Evolutionary conservation across 2,888 invertebrate species (phyloP).

Genomic region (Hirtodrosophila duncani): DNA sequence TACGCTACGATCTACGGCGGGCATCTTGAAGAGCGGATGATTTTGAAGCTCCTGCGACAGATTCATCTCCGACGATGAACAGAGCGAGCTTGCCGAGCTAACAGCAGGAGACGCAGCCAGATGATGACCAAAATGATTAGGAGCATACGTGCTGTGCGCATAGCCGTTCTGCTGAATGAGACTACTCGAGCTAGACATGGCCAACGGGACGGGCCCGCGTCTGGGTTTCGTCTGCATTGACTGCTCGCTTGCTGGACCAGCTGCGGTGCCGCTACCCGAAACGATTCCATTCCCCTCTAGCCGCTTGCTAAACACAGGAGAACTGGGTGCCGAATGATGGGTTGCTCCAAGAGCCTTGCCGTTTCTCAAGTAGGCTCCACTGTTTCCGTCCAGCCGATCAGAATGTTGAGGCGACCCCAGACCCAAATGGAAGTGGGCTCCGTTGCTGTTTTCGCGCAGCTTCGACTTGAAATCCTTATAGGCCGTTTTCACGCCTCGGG

Average conservation of each 20-base stretch:
- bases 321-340: conserved; percentile 82
- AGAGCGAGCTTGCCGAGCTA: conserved; percentile 77
- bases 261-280: conserved; percentile 47
- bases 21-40: conserved; percentile 80
- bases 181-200: conserved; percentile 76
- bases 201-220: conserved; percentile 61
- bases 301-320: conserved; percentile 81
- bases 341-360: conserved; percentile 49
- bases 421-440: conserved; percentile 72
- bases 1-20: conserved; percentile 83
- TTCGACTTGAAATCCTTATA: conserved; percentile 87
- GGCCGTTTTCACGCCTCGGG: conserved; percentile 87
- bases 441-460: conserved; percentile 78
- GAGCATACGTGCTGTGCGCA: conserved; percentile 56
- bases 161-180: conserved; percentile 75
- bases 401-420: conserved; percentile 71
- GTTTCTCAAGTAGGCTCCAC: conserved; percentile 39
- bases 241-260: conserved; percentile 18
- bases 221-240: conserved; percentile 34
- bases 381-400: conserved; percentile 74
- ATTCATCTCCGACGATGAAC: conserved; percentile 79
- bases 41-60: conserved; percentile 81
- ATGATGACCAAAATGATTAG: conserved; percentile 68
- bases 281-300: conserved; percentile 37
- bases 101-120: conserved; percentile 76